phyloP scores from a whole-genome alignment of 2,113 vertebrate genomes.

The Laterallus jamaicensis region DNA sequence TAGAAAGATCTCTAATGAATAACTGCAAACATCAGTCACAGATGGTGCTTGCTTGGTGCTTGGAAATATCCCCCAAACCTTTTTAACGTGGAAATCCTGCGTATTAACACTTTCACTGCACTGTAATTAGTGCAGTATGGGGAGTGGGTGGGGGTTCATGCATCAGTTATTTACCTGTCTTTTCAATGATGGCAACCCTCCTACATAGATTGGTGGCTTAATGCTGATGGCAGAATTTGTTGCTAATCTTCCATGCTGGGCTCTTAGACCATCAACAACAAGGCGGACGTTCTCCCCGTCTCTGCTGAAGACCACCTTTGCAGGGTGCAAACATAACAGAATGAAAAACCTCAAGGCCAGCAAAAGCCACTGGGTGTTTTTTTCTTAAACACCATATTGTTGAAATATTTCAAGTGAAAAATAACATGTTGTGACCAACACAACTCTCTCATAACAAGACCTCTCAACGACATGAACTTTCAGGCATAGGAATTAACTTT shows the following conservation, averaged over 20 bases:
- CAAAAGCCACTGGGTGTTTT: not conserved
- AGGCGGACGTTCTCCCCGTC: conserved; percentile 77
- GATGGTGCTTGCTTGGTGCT: accelerated
- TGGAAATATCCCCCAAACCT: not conserved
- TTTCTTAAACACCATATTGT: not conserved
- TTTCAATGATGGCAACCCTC: conserved; percentile 74
- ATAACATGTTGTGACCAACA: not conserved
- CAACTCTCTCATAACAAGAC: not conserved
- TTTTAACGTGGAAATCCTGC: not conserved
- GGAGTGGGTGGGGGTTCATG: not conserved
- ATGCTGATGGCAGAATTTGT: conserved; percentile 70
- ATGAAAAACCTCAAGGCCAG: not conserved
- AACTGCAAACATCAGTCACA: not conserved
- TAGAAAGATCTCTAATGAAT: not conserved
- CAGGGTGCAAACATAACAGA: not conserved
- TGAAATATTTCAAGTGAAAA: not conserved
- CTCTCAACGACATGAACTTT: not conserved
- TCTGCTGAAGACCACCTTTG: conserved; percentile 84
- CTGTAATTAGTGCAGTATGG: not conserved
- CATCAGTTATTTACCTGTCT: conserved; percentile 61
- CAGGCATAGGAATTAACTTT: not conserved
- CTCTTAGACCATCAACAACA: conserved; percentile 87
- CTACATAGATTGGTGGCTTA: conserved; percentile 78
- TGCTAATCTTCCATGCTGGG: conserved; percentile 75
- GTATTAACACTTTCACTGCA: not conserved